Conservation (phyloP, 2,797 vertebrate genomes). For the Pitangus sulphuratus region DNA sequence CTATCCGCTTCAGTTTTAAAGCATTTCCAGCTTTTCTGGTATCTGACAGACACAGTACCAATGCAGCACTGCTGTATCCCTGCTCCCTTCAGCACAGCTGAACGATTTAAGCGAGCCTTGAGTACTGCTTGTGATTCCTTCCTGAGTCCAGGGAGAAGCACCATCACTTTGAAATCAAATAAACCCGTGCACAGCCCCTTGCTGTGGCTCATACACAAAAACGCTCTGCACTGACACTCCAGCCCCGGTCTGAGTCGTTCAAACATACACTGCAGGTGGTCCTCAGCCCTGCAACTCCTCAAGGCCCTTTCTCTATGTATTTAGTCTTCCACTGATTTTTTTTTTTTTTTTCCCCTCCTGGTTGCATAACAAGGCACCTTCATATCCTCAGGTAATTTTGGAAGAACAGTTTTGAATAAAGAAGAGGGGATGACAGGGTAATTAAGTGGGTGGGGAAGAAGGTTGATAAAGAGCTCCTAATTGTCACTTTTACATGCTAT, state of each 20-base stretch:
- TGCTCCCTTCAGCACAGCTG: not conserved
- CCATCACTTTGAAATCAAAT: not conserved
- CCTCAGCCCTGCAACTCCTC: not conserved
- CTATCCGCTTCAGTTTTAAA: not conserved
- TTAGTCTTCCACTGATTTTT: not conserved
- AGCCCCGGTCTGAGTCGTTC: not conserved
- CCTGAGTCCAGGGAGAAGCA: not conserved
- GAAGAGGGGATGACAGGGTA: not conserved
- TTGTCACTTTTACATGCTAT: not conserved
- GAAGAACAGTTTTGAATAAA: not conserved
- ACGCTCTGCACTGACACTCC: not conserved
- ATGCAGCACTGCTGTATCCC: not conserved
- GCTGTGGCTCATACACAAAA: not conserved
- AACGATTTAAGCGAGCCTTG: not conserved
- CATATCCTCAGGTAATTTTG: not conserved
- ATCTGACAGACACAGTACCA: not conserved
- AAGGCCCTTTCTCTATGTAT: not conserved
- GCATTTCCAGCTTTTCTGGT: not conserved
- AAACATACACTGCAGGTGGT: not conserved
- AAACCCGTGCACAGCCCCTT: rapidly evolving
- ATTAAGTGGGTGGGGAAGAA: not conserved
- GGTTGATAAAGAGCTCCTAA: constrained; percentile 1
- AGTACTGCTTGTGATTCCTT: not conserved
- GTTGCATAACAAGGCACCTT: not conserved
- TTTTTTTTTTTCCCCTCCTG: not conserved